Percentiles rank a stretch among this genome's conserved stretches.
phyloP scores from a whole-genome alignment of 1,140 invertebrate species.

The Cherax destructor region DNA sequence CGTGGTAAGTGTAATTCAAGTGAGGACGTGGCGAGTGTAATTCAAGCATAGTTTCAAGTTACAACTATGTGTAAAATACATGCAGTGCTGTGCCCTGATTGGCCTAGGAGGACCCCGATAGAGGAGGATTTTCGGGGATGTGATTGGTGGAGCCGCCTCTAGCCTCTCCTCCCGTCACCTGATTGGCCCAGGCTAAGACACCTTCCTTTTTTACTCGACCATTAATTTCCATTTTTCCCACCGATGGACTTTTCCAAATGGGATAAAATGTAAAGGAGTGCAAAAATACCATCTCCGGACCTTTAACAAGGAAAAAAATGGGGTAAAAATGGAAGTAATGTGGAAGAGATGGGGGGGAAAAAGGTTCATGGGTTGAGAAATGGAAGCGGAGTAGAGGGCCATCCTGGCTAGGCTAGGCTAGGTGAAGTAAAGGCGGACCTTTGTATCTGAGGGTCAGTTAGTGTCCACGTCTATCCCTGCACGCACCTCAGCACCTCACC shows the following conservation, averaged over 20 bases:
- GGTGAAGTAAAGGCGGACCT: background rate
- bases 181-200: slow-evolving; percentile 23
- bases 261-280: too few relatives aligned
- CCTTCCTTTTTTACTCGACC: background rate
- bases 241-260: too few relatives aligned
- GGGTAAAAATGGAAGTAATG: background rate
- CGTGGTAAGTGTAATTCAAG: too few relatives aligned
- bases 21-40: too few relatives aligned
- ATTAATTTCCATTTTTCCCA: too few relatives aligned
- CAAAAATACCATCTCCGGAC: too few relatives aligned
- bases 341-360: background rate
- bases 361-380: background rate
- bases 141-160: slow-evolving; percentile 6
- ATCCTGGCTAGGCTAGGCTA: background rate
- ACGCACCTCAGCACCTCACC: background rate
- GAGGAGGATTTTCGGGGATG: background rate
- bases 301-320: too few relatives aligned
- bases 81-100: slow-evolving; percentile 8
- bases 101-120: background rate
- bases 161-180: background rate
- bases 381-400: background rate
- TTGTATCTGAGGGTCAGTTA: slow-evolving; percentile 22
- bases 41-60: too few relatives aligned
- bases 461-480: slow-evolving; percentile 17
- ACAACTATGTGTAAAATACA: background rate